Percentiles rank a stretch among this genome's conserved stretches.
These are phyloP conservation scores for Sicus ferrugineus DNA, from an alignment of 2,888 invertebrate species.

Conservation along the genomic window DNA sequence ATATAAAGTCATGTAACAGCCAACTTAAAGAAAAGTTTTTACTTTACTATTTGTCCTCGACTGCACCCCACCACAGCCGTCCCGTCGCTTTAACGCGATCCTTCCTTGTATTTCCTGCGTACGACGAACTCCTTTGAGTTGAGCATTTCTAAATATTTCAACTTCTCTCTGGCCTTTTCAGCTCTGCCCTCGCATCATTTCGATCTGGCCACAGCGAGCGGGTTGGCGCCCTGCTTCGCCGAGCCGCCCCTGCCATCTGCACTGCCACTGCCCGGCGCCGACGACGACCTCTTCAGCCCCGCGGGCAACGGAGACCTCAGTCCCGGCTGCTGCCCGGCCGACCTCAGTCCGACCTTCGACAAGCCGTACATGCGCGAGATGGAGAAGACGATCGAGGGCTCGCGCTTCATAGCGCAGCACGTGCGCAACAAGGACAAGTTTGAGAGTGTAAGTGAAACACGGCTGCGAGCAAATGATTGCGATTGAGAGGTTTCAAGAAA, in stretches of 20 bases:
- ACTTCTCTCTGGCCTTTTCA: conserved; percentile 37
- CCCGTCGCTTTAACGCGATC: no score
- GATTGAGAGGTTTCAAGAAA: background rate
- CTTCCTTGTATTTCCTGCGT: no score
- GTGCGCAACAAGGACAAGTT: conserved; percentile 94
- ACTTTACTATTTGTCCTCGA: no score
- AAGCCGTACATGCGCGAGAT: conserved; percentile 83
- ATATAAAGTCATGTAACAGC: no score
- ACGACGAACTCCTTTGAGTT: no score
- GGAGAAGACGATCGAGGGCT: conserved; percentile 91
- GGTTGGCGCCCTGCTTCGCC: conserved; percentile 72
- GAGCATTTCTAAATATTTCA: no score
- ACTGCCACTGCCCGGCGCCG: conserved; percentile 77
- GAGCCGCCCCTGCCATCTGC: conserved; percentile 74
- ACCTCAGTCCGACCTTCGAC: conserved; percentile 81
- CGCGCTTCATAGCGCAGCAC: conserved; percentile 94
- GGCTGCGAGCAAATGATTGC: background rate
- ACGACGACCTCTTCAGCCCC: conserved; percentile 84
- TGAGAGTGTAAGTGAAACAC: conserved; percentile 81
- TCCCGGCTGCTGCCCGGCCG: conserved; percentile 67
- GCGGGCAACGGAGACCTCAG: conserved; percentile 68
- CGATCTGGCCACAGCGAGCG: conserved; percentile 74
- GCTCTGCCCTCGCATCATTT: conserved; percentile 68
- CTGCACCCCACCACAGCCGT: no score
- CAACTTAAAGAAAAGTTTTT: no score